Percentiles rank a stretch among this genome's conserved stretches.
phyloP scores from a whole-genome alignment of 2,888 invertebrate species.

The Ditylenchus weischeri region DNA sequence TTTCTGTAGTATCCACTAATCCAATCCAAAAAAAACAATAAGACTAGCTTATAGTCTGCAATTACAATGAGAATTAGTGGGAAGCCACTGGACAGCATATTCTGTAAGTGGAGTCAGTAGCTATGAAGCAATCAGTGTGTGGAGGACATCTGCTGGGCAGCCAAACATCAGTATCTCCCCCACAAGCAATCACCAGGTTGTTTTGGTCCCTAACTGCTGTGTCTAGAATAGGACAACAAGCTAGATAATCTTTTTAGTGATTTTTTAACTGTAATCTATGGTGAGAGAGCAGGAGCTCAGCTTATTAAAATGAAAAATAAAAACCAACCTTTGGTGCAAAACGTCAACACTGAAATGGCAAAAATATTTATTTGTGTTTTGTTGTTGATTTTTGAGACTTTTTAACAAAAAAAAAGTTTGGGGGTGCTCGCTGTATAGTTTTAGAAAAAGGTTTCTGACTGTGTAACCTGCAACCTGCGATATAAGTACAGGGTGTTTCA shows the following conservation, averaged over 20 bases:
- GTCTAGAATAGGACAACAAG: slow-evolving; percentile 26
- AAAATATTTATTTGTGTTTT: no score
- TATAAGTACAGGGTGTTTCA: no score
- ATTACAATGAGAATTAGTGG: background rate
- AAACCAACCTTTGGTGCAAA: slow-evolving; percentile 50
- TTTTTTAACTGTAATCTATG: background rate
- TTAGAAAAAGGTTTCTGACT: no score
- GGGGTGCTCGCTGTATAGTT: no score
- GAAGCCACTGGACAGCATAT: slow-evolving; percentile 55
- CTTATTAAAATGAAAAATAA: background rate
- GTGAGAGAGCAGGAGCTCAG: background rate
- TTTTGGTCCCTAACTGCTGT: slow-evolving; percentile 52
- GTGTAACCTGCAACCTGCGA: no score
- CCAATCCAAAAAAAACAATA: no score
- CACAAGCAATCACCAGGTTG: slow-evolving; percentile 57
- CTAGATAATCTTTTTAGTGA: no score
- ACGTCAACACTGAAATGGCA: slow-evolving; percentile 51
- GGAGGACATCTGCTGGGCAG: slow-evolving; percentile 48
- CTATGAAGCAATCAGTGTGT: slow-evolving; percentile 54
- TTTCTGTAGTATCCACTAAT: no score
- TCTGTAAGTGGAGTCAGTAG: slow-evolving; percentile 52
- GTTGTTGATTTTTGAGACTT: no score
- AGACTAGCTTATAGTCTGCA: no score
- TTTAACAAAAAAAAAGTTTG: no score
- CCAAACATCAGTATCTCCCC: slow-evolving; percentile 41